Evolutionary conservation across 1,140 invertebrate genomes (phyloP).

Genomic region (Arctopsyche grandis): DNA sequence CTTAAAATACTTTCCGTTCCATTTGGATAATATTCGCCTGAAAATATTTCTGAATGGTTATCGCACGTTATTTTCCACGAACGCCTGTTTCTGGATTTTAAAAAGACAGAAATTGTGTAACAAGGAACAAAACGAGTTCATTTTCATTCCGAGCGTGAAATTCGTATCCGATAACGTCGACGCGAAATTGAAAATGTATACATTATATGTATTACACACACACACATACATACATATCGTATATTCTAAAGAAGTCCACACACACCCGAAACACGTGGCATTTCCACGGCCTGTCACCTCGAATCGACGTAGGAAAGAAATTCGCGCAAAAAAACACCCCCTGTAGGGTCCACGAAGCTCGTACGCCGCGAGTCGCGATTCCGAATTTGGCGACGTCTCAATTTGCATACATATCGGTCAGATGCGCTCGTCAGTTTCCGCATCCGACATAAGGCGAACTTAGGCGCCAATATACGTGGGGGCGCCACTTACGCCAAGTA

Average conservation of each 20-base stretch:
- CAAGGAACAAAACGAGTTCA: constrained; percentile 11
- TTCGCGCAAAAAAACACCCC: neutral
- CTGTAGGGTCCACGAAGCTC: neutral
- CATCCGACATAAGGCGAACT: too few relatives aligned
- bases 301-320: neutral
- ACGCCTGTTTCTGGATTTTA: neutral
- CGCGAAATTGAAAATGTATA: constrained; percentile 1
- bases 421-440: neutral
- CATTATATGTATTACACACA: neutral
- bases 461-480: too few relatives aligned
- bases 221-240: neutral
- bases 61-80: too few relatives aligned
- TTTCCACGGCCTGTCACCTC: constrained; percentile 25
- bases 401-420: constrained; percentile 50
- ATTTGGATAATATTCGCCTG: too few relatives aligned
- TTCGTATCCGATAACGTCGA: neutral
- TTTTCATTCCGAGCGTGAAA: neutral
- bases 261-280: neutral
- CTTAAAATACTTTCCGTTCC: too few relatives aligned
- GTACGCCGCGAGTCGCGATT: neutral
- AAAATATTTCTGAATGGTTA: too few relatives aligned
- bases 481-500: too few relatives aligned
- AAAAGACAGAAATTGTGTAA: neutral
- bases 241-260: neutral
- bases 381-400: constrained; percentile 46